Conservation (phyloP, 1,140 invertebrate genomes). For the Brachionus rotundiformis region DNA sequence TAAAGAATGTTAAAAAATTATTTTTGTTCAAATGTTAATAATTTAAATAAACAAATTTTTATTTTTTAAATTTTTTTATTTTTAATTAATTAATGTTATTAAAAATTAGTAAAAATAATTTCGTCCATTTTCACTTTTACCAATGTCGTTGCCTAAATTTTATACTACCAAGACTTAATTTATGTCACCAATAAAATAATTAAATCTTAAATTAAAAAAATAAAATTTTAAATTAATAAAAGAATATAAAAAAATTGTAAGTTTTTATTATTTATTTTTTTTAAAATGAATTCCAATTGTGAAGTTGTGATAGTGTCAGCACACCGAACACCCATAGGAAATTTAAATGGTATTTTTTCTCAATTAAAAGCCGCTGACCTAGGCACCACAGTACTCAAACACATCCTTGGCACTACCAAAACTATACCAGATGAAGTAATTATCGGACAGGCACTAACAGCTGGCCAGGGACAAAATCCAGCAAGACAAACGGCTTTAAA, state of each 20-base stretch:
- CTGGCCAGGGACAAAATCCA: slow-evolving; percentile 73
- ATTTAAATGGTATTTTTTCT: slow-evolving; percentile 73
- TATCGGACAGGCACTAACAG: slow-evolving; percentile 75
- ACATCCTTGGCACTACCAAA: slow-evolving; percentile 19
- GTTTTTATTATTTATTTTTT: neutral
- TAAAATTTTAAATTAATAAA: neutral
- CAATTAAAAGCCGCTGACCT: slow-evolving; percentile 72
- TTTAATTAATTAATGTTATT: too few relatives aligned
- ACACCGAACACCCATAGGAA: slow-evolving; percentile 72
- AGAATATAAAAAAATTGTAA: neutral
- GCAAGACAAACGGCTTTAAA: slow-evolving; percentile 77
- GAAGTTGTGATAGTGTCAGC: slow-evolving; percentile 71
- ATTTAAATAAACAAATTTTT: too few relatives aligned
- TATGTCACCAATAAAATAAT: neutral
- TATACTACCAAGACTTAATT: neutral
- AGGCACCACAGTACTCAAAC: slow-evolving; percentile 74
- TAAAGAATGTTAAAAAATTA: too few relatives aligned
- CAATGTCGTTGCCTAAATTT: neutral
- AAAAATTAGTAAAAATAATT: too few relatives aligned
- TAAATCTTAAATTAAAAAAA: neutral
- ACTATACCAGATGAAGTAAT: slow-evolving; percentile 72
- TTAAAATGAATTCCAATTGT: slow-evolving; percentile 59
- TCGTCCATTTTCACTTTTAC: too few relatives aligned
- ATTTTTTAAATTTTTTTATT: too few relatives aligned
- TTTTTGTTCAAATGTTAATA: too few relatives aligned